Percentiles rank a stretch among this genome's conserved stretches.
phyloP scores from a whole-genome alignment of 2,888 invertebrate species.

The Heliconius aoede region DNA sequence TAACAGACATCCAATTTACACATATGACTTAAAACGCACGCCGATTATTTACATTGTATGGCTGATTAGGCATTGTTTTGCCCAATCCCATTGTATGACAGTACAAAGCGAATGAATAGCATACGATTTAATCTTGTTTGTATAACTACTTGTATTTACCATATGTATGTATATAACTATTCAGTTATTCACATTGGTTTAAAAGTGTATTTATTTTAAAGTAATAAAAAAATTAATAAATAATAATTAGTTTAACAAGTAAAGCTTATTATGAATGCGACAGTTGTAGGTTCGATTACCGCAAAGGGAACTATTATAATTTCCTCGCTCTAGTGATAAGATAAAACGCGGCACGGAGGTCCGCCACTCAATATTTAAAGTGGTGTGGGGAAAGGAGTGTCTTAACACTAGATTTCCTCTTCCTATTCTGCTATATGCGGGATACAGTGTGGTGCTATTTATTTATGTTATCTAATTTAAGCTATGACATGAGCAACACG shows the following conservation, averaged over 20 bases:
- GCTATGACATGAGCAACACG: constrained; percentile 12
- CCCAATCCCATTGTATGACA: constrained; percentile 27
- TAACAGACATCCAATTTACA: neutral
- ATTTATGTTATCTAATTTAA: constrained; percentile 2
- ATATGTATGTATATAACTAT: constrained; percentile 8
- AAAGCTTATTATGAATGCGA: too few relatives aligned
- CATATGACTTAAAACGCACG: constrained; percentile 1
- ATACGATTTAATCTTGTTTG: constrained; percentile 19
- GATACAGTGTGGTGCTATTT: neutral
- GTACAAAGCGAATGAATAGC: constrained; percentile 26
- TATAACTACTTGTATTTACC: constrained; percentile 2
- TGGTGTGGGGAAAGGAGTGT: neutral
- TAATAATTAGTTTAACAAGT: too few relatives aligned
- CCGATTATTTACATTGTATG: constrained; percentile 19
- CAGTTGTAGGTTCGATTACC: too few relatives aligned
- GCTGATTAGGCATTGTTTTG: constrained; percentile 30
- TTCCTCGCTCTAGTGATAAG: too few relatives aligned
- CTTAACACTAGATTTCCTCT: too few relatives aligned
- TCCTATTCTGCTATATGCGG: neutral
- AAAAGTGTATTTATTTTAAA: too few relatives aligned
- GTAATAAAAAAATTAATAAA: too few relatives aligned
- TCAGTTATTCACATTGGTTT: neutral
- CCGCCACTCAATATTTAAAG: neutral
- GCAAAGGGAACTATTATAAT: too few relatives aligned
- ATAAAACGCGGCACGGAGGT: neutral